A percentile compares a stretch with the other conserved stretches of the same genome.
Evolutionary conservation across 2,797 vertebrate genomes (phyloP).

Genomic region (Hydrophis major): DNA sequence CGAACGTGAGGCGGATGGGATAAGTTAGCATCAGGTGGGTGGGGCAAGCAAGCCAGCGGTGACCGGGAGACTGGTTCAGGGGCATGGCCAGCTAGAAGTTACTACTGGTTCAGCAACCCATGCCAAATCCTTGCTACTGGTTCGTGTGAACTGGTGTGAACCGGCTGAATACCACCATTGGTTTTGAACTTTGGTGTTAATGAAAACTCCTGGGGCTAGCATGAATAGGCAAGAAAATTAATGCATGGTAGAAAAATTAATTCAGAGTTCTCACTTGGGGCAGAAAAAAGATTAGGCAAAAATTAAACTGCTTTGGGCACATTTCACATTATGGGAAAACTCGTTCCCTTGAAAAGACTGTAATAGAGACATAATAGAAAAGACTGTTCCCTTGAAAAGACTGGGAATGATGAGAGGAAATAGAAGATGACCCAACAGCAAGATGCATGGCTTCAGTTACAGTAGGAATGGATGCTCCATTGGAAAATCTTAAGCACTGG

Average conservation of each 20-base stretch:
- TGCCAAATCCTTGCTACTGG: no score
- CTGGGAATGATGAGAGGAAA: neutral
- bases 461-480: neutral
- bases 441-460: neutral
- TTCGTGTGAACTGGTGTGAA: no score
- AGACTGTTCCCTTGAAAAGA: neutral
- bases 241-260: neutral
- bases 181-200: neutral
- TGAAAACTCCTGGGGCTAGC: neutral
- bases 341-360: neutral
- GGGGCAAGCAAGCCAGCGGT: no score
- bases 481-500: neutral
- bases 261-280: neutral
- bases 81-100: no score
- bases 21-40: no score
- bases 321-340: neutral
- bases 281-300: neutral
- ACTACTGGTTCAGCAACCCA: no score
- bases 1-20: no score
- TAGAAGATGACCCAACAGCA: neutral
- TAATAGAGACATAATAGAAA: neutral
- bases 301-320: neutral
- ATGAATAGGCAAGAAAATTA: neutral
- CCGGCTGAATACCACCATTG: no score
- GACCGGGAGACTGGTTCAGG: no score